phyloP scores from a whole-genome alignment of 2,797 vertebrate species.

The Numenius phaeopus region DNA sequence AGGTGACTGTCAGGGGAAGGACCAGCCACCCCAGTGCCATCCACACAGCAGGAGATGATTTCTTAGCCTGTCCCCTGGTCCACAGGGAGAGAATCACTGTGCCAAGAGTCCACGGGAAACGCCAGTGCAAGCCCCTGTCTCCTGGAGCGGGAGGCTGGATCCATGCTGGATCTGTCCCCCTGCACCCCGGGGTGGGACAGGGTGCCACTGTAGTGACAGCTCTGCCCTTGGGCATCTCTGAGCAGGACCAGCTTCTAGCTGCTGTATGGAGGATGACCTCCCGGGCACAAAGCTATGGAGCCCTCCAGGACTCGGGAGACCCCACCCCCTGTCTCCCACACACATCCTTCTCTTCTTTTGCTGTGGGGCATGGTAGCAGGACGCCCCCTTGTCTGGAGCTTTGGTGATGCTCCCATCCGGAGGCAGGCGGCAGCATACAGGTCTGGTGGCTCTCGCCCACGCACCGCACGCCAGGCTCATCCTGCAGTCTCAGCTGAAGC shows the following conservation, averaged over 20 bases:
- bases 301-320: background rate
- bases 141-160: background rate
- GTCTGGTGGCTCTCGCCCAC: accelerated
- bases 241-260: background rate
- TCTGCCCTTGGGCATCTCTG: background rate
- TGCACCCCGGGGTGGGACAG: background rate
- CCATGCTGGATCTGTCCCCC: background rate
- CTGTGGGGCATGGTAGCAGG: accelerated
- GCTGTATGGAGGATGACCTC: background rate
- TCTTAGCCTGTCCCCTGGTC: background rate
- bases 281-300: background rate
- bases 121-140: background rate
- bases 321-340: background rate
- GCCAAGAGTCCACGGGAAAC: background rate
- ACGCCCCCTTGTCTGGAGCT: background rate
- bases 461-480: accelerated
- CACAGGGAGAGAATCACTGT: background rate
- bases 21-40: background rate
- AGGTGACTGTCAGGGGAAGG: accelerated
- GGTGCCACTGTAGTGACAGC: background rate
- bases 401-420: background rate
- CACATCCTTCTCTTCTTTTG: background rate
- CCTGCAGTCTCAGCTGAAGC: background rate
- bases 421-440: background rate
- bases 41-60: background rate